A percentile compares a stretch with the other conserved stretches of the same genome.
Evolutionary conservation across 1,140 invertebrate genomes (phyloP).

Genomic region (Dinoponera quadriceps): DNA sequence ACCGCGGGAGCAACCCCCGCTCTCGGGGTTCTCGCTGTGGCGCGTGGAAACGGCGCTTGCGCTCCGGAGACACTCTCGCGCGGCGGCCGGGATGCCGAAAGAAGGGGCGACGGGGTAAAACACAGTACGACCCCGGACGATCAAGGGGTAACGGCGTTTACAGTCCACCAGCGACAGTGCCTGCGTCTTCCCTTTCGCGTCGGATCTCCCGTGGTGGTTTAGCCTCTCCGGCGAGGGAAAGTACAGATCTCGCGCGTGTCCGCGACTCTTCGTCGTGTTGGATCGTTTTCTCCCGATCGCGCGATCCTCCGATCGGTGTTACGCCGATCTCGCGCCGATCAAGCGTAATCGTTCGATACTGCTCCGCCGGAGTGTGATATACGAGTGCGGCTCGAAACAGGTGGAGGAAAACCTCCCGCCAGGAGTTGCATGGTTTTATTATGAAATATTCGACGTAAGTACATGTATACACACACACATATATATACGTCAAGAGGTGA

Average conservation of each 20-base stretch:
- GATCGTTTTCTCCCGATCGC: not conserved
- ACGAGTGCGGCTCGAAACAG: slow-evolving; percentile 50
- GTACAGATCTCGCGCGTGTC: slow-evolving; percentile 44
- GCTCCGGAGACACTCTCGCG: slow-evolving; percentile 66
- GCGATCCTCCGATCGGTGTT: slow-evolving; percentile 13
- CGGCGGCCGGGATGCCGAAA: slow-evolving; percentile 67
- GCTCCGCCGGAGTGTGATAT: slow-evolving; percentile 33
- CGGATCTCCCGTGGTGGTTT: slow-evolving; percentile 58
- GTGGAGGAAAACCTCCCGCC: not conserved
- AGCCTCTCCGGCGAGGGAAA: not conserved
- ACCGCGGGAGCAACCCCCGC: slow-evolving; percentile 78
- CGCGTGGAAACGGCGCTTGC: slow-evolving; percentile 78
- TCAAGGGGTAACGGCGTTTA: slow-evolving; percentile 74
- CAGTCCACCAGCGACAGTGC: slow-evolving; percentile 34
- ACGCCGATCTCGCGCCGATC: slow-evolving; percentile 31
- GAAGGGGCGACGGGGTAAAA: slow-evolving; percentile 76
- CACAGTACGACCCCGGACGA: slow-evolving; percentile 81
- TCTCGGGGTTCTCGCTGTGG: slow-evolving; percentile 73
- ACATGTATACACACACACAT: no score
- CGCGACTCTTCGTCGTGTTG: slow-evolving; percentile 21
- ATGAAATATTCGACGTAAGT: slow-evolving; percentile 76
- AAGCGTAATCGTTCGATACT: slow-evolving; percentile 24
- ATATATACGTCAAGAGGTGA: not conserved
- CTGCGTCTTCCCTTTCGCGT: slow-evolving; percentile 14
- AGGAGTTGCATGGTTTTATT: slow-evolving; percentile 69